Percentiles rank a stretch among this genome's conserved stretches.
phyloP scores from a whole-genome alignment of 2,797 vertebrate species.

The Alca torda region DNA sequence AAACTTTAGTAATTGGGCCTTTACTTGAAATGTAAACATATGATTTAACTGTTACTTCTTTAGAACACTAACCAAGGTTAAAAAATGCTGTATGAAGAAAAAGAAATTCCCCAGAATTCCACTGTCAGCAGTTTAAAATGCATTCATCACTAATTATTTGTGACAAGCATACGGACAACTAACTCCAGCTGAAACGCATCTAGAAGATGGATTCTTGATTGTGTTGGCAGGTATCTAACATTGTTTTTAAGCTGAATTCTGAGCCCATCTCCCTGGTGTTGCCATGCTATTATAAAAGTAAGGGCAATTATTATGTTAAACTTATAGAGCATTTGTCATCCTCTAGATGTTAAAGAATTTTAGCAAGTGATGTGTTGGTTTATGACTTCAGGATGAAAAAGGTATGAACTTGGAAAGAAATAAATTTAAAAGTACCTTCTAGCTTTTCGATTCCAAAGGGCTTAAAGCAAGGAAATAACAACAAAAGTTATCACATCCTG shows the following conservation, averaged over 20 bases:
- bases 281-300: not conserved
- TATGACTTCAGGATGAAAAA: not conserved
- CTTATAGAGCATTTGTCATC: not conserved
- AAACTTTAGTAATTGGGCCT: conserved; percentile 50
- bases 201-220: not conserved
- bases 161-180: not conserved
- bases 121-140: not conserved
- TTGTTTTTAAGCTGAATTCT: not conserved
- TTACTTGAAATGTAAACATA: conserved; percentile 51
- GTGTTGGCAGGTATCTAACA: not conserved
- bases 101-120: not conserved
- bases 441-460: not conserved
- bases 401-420: not conserved
- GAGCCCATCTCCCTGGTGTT: not conserved
- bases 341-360: not conserved
- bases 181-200: not conserved
- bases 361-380: not conserved
- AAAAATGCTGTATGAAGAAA: not conserved
- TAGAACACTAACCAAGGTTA: conserved; percentile 1
- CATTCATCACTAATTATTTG: not conserved
- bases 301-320: not conserved
- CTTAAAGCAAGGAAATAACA: not conserved
- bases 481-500: not conserved
- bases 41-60: conserved; percentile 52
- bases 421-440: not conserved